phyloP scores from a whole-genome alignment of 2,113 vertebrate species.

The Rhabdornis inornatus region DNA sequence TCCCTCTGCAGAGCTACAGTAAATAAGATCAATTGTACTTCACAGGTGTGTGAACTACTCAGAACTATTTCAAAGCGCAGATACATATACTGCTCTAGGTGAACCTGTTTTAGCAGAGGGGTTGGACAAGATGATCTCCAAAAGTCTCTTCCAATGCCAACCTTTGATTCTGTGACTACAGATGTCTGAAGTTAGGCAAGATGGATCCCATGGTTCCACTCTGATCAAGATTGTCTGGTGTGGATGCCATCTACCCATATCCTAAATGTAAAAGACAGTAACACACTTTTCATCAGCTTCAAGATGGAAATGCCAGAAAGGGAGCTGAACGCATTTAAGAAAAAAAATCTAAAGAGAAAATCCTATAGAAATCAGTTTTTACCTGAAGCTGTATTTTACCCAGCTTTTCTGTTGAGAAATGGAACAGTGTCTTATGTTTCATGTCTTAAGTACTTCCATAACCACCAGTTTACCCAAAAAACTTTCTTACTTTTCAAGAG shows the following conservation, averaged over 20 bases:
- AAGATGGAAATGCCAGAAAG: background rate
- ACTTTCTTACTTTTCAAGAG: background rate
- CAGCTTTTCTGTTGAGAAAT: background rate
- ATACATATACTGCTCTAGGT: background rate
- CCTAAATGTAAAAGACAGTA: background rate
- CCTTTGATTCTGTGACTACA: background rate
- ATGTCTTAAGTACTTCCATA: background rate
- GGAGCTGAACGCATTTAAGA: background rate
- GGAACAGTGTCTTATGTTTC: background rate
- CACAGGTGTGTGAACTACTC: background rate
- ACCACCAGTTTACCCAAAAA: background rate
- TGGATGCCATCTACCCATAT: background rate
- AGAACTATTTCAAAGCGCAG: background rate
- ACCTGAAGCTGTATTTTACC: background rate
- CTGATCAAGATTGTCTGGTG: background rate
- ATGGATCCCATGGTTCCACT: background rate
- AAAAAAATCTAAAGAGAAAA: background rate
- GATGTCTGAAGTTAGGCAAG: background rate
- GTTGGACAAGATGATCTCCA: background rate
- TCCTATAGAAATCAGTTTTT: background rate
- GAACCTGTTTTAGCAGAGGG: background rate
- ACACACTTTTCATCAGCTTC: background rate
- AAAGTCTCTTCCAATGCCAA: background rate
- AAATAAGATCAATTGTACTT: background rate
- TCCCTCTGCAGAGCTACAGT: background rate